These are phyloP conservation scores for Chromis chromis DNA, from an alignment of 2,797 vertebrate genomes.

Conservation along the genomic window DNA sequence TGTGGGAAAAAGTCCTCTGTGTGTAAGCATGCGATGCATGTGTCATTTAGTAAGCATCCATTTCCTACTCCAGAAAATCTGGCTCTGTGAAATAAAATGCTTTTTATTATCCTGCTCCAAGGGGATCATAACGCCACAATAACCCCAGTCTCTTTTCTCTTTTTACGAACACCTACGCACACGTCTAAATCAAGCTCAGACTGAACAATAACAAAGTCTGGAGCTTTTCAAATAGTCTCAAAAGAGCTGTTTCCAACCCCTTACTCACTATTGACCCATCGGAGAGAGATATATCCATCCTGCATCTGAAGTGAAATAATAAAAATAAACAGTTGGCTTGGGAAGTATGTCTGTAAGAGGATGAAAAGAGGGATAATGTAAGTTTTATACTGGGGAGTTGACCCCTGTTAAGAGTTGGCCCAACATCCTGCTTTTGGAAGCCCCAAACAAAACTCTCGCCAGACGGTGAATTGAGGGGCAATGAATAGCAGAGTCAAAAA, in stretches of 20 bases:
- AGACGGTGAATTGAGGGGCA: slow-evolving; percentile 71
- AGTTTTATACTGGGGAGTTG: slow-evolving; percentile 75
- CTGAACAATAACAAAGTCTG: slow-evolving; percentile 81
- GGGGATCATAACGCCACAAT: slow-evolving; percentile 71
- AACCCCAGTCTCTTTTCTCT: slow-evolving; percentile 61
- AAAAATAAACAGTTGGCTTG: slow-evolving; percentile 76
- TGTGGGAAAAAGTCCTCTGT: slow-evolving; percentile 5
- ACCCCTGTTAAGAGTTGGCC: slow-evolving; percentile 75
- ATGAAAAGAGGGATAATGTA: slow-evolving; percentile 71
- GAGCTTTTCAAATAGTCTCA: slow-evolving; percentile 74
- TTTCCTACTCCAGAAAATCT: slow-evolving; percentile 63
- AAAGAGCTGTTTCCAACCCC: slow-evolving; percentile 74
- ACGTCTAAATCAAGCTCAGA: slow-evolving; percentile 78
- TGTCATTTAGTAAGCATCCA: slow-evolving; percentile 63
- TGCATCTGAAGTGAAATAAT: slow-evolving; percentile 73
- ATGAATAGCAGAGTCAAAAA: slow-evolving; percentile 57
- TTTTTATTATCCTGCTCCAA: slow-evolving; percentile 66
- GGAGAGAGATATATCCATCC: slow-evolving; percentile 68
- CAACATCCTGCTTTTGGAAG: slow-evolving; percentile 66
- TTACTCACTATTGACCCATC: slow-evolving; percentile 74
- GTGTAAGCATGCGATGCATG: slow-evolving; percentile 37
- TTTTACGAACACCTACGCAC: slow-evolving; percentile 72
- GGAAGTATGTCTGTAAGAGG: slow-evolving; percentile 65
- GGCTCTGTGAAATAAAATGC: slow-evolving; percentile 64
- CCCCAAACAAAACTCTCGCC: slow-evolving; percentile 63